These are phyloP conservation scores for Tenthredo scrophulariae DNA, from an alignment of 2,888 invertebrate genomes.

Conservation along the genomic window DNA sequence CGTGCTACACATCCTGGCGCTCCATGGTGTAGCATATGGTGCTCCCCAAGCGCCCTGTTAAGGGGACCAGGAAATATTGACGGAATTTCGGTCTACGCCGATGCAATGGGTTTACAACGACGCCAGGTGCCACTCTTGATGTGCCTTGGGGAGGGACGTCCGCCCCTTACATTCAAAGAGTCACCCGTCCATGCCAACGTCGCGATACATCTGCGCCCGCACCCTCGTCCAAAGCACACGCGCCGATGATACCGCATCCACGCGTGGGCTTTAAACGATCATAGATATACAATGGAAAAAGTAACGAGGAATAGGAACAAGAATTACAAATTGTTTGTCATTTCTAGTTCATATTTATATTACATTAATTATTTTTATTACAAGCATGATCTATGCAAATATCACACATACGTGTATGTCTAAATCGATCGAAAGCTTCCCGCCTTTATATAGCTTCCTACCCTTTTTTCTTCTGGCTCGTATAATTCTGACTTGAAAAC, in stretches of 20 bases:
- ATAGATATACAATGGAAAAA: not conserved
- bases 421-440: not conserved
- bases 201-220: slow-evolving; percentile 48
- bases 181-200: slow-evolving; percentile 45
- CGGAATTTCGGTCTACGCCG: slow-evolving; percentile 11
- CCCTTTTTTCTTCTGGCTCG: not conserved
- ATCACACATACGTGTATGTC: not conserved
- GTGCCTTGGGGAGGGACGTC: slow-evolving; percentile 49
- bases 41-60: not conserved
- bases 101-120: not conserved
- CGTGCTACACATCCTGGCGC: slow-evolving; percentile 39
- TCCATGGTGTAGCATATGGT: slow-evolving; percentile 29
- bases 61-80: not conserved
- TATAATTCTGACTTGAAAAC: slow-evolving; percentile 34
- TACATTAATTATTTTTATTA: not conserved
- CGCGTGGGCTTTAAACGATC: slow-evolving; percentile 29
- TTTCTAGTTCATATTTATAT: not conserved
- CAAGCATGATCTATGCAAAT: not conserved
- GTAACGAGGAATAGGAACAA: not conserved
- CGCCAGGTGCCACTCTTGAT: slow-evolving; percentile 49
- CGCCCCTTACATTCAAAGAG: slow-evolving; percentile 47
- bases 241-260: slow-evolving; percentile 34
- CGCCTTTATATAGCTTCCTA: slow-evolving; percentile 16
- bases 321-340: not conserved
- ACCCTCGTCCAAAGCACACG: slow-evolving; percentile 35